These are phyloP conservation scores for Percopsis omiscomaycus DNA, from an alignment of 2,797 vertebrate genomes.

Conservation along the genomic window DNA sequence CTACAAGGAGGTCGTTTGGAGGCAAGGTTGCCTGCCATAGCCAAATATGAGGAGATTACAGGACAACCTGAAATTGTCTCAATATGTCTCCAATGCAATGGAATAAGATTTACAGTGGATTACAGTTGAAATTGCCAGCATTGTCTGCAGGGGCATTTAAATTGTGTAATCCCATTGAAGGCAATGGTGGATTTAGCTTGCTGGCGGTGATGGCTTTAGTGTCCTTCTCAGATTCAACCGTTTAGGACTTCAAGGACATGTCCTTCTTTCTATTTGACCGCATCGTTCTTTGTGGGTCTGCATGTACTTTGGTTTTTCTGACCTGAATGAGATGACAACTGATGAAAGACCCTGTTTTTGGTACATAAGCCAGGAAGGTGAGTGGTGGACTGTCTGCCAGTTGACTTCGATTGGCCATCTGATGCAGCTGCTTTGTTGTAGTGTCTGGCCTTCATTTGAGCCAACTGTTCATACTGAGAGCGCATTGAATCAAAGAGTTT, in stretches of 20 bases:
- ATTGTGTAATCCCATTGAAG: background rate
- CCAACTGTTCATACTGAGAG: background rate
- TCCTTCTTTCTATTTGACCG: too few species aligned
- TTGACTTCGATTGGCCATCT: background rate
- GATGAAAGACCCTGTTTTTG: too few species aligned
- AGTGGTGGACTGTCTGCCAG: background rate
- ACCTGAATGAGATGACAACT: too few species aligned
- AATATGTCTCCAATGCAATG: conserved; percentile 28
- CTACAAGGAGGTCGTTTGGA: conserved; percentile 32
- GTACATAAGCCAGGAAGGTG: background rate
- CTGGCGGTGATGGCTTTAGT: background rate
- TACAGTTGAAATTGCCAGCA: conserved; percentile 8
- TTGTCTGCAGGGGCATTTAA: conserved; percentile 51
- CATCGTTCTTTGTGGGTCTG: too few species aligned
- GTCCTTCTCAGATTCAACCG: too few species aligned
- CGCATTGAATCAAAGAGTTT: conserved; percentile 27
- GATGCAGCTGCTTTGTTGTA: background rate
- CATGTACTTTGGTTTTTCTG: too few species aligned
- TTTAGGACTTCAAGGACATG: too few species aligned
- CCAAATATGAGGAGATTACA: conserved; percentile 50
- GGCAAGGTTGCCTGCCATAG: conserved; percentile 56
- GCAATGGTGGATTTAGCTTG: background rate
- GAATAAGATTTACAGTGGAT: conserved; percentile 1
- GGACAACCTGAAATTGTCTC: conserved; percentile 43
- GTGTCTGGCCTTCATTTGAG: too few species aligned